phyloP scores from a whole-genome alignment of 2,888 invertebrate species.

The Drosophila prostipennis region DNA sequence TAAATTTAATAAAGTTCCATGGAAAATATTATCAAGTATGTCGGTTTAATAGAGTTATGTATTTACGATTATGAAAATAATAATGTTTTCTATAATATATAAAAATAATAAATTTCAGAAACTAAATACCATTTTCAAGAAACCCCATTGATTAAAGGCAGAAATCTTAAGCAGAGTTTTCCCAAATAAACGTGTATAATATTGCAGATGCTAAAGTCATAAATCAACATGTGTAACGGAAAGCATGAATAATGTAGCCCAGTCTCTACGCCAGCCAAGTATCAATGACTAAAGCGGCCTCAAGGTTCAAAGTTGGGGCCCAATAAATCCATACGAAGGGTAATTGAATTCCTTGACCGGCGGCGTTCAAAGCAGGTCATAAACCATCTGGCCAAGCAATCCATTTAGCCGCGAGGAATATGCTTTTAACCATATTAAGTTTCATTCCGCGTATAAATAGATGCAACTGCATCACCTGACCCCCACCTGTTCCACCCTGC shows the following conservation, averaged over 20 bases:
- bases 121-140: no score
- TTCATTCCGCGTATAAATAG: constrained; percentile 40
- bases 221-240: neutral
- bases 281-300: constrained; percentile 12
- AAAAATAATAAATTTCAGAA: no score
- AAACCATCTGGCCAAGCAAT: constrained; percentile 25
- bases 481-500: neutral
- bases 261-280: constrained; percentile 1
- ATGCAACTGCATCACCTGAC: constrained; percentile 13
- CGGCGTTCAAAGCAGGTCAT: constrained; percentile 29
- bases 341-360: constrained; percentile 46
- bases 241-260: constrained; percentile 19
- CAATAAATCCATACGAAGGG: constrained; percentile 40
- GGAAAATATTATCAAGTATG: no score
- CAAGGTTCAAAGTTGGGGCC: constrained; percentile 12
- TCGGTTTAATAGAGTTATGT: no score
- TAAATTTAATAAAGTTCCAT: neutral
- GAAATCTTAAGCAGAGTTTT: neutral
- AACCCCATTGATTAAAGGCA: no score
- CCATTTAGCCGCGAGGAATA: constrained; percentile 30
- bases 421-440: constrained; percentile 74
- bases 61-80: no score
- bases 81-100: no score
- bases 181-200: neutral
- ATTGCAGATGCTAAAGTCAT: neutral